Evolutionary conservation across 2,888 invertebrate species (phyloP).

Genomic region (Yponomeuta cagnagella): DNA sequence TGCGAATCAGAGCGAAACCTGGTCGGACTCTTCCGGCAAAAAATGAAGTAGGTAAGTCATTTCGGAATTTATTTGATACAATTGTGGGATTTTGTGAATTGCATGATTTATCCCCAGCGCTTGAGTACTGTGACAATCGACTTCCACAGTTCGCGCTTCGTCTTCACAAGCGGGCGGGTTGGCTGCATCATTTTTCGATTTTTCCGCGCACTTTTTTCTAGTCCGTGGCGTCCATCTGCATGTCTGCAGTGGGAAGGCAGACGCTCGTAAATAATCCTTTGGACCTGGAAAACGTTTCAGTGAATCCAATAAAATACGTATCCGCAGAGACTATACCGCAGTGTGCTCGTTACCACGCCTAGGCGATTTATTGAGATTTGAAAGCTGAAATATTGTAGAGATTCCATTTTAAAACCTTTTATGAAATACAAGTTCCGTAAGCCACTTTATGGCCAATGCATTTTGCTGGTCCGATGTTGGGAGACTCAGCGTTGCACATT

Average conservation of each 20-base stretch:
- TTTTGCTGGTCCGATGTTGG: neutral
- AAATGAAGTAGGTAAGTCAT: too few relatives aligned
- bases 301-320: slow-evolving; percentile 76
- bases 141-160: too few relatives aligned
- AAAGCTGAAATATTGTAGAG: slow-evolving; percentile 73
- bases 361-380: slow-evolving; percentile 76
- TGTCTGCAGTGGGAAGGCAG: slow-evolving; percentile 66
- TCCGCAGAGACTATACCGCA: slow-evolving; percentile 74
- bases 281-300: slow-evolving; percentile 75
- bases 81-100: too few relatives aligned
- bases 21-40: too few relatives aligned
- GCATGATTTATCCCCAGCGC: too few relatives aligned
- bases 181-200: too few relatives aligned
- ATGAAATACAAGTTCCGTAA: slow-evolving; percentile 49
- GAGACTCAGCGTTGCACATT: slow-evolving; percentile 6
- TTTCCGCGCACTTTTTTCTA: too few relatives aligned
- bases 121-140: too few relatives aligned
- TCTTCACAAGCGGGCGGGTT: too few relatives aligned
- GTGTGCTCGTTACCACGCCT: slow-evolving; percentile 74
- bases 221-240: slow-evolving; percentile 56
- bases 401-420: slow-evolving; percentile 67
- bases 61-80: too few relatives aligned
- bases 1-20: too few relatives aligned
- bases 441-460: slow-evolving; percentile 13
- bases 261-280: slow-evolving; percentile 73